Evolutionary conservation across 2,888 invertebrate species (phyloP).

Genomic region (Lysandra coridon): DNA sequence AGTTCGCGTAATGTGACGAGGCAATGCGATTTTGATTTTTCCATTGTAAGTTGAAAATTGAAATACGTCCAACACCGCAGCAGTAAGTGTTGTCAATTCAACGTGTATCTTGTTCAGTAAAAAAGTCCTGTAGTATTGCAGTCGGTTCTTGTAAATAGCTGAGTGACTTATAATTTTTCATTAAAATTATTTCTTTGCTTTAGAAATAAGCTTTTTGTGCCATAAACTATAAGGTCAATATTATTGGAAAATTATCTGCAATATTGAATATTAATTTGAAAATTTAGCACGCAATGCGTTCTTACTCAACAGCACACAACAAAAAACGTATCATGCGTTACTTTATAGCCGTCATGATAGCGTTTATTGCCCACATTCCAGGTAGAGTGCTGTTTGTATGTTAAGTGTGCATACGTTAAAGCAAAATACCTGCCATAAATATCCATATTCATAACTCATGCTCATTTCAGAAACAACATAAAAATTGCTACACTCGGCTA

Average conservation of each 20-base stretch:
- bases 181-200: background rate
- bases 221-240: background rate
- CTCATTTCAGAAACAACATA: background rate
- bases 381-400: constrained; percentile 13
- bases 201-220: background rate
- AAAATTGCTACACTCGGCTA: background rate
- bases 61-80: too few relatives aligned
- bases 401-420: constrained; percentile 6
- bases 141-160: too few relatives aligned
- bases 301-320: background rate
- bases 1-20: too few relatives aligned
- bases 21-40: too few relatives aligned
- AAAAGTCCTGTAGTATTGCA: too few relatives aligned
- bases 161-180: too few relatives aligned
- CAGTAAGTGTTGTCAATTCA: too few relatives aligned
- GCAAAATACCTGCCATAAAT: background rate
- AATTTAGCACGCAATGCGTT: background rate
- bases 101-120: too few relatives aligned
- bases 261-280: background rate
- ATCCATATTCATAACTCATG: constrained; percentile 20
- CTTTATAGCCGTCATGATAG: constrained; percentile 5
- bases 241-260: background rate
- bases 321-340: constrained; percentile 20
- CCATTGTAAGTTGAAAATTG: too few relatives aligned
- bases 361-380: background rate